Conservation (phyloP, 2,888 invertebrate species). For the Pelosia muscerda region DNA sequence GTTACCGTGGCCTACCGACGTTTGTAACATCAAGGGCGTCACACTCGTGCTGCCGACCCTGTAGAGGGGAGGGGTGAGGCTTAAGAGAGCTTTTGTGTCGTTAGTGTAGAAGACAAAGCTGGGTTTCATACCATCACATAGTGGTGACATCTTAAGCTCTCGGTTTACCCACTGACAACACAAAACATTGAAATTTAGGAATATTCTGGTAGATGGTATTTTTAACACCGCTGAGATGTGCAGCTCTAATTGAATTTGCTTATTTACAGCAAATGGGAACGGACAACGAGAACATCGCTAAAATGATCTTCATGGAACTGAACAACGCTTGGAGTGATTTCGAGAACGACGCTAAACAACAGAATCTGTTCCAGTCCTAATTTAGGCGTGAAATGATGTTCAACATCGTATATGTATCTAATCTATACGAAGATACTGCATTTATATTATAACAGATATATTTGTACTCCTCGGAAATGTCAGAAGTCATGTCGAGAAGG, state of each 20-base stretch:
- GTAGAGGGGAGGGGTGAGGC: no score
- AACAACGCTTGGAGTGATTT: constrained; percentile 99
- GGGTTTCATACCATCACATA: no score
- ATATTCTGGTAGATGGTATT: neutral
- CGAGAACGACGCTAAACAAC: constrained; percentile 94
- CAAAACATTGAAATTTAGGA: no score
- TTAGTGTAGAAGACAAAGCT: no score
- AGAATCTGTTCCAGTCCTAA: constrained; percentile 86
- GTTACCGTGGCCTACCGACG: no score
- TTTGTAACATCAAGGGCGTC: no score
- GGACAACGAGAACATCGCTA: constrained; percentile 96
- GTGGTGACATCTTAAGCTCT: no score
- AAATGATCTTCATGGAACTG: constrained; percentile 99
- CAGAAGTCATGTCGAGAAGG: neutral
- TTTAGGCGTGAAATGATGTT: neutral
- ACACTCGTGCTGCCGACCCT: no score
- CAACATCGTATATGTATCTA: neutral
- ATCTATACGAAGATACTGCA: constrained; percentile 9
- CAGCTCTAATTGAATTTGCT: constrained; percentile 3
- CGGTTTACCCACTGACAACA: no score
- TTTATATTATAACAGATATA: neutral
- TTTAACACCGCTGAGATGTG: no score
- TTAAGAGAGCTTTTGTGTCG: no score
- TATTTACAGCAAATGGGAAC: constrained; percentile 95
- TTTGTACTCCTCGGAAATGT: constrained; percentile 1